Percentiles rank a stretch among this genome's conserved stretches.
Evolutionary conservation across 2,888 invertebrate species (phyloP).

Genomic region (Oxyscelio sp.): DNA sequence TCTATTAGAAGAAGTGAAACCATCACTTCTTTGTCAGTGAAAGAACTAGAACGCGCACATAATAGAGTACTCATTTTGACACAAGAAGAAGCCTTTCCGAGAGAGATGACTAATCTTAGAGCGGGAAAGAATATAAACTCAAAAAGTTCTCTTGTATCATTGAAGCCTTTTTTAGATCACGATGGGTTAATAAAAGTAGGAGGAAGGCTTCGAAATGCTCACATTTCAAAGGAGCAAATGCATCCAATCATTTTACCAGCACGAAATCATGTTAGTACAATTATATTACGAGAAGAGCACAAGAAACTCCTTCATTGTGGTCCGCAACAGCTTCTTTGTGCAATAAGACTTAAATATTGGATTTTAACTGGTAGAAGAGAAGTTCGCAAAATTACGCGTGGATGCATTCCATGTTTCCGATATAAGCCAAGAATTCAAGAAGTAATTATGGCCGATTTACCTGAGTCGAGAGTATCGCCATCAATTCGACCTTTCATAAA

Average conservation of each 20-base stretch:
- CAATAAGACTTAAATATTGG: slow-evolving; percentile 79
- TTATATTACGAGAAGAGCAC: not conserved
- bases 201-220: not conserved
- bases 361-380: slow-evolving; percentile 77
- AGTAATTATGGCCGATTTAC: slow-evolving; percentile 83
- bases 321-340: not conserved
- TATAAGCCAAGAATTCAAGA: slow-evolving; percentile 66
- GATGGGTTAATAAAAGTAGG: not conserved
- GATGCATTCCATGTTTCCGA: slow-evolving; percentile 82
- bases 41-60: not conserved
- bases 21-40: too few species aligned
- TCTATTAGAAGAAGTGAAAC: too few species aligned
- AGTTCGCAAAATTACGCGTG: slow-evolving; percentile 71
- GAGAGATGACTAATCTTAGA: not conserved
- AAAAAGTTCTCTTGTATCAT: not conserved
- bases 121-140: not conserved
- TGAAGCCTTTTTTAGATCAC: not conserved
- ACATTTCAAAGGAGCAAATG: not conserved
- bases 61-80: not conserved
- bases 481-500: slow-evolving; percentile 9
- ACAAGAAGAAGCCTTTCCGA: not conserved
- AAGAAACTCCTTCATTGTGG: not conserved
- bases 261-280: not conserved
- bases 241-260: not conserved
- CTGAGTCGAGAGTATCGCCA: slow-evolving; percentile 77